Percentiles rank a stretch among this genome's conserved stretches.
Evolutionary conservation across 1,140 invertebrate species (phyloP).

Genomic region (Drosophila kurseongensis): DNA sequence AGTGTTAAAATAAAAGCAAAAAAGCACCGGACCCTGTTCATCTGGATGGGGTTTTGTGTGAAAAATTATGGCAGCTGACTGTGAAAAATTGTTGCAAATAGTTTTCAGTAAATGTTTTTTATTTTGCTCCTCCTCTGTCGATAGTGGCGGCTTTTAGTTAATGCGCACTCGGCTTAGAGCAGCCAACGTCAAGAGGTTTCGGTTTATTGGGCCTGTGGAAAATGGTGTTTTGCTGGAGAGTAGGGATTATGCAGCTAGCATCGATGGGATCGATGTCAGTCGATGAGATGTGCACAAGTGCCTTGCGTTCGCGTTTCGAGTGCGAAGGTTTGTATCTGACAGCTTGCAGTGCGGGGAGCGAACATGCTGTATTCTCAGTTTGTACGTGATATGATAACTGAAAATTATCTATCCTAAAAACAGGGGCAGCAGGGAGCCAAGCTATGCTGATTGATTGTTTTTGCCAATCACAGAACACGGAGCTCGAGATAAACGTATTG

Average conservation of each 20-base stretch:
- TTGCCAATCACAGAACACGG: slow-evolving; percentile 19
- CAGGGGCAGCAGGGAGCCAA: slow-evolving; percentile 23
- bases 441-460: slow-evolving; percentile 40
- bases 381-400: slow-evolving; percentile 65
- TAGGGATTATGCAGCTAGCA: slow-evolving; percentile 45
- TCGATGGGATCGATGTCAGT: slow-evolving; percentile 72
- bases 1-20: slow-evolving; percentile 79
- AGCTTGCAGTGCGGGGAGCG: slow-evolving; percentile 24
- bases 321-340: slow-evolving; percentile 45
- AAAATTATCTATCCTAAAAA: slow-evolving; percentile 36
- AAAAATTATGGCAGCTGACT: slow-evolving; percentile 82
- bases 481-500: slow-evolving; percentile 25
- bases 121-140: slow-evolving; percentile 41
- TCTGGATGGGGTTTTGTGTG: slow-evolving; percentile 59
- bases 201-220: slow-evolving; percentile 33
- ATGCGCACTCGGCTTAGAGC: slow-evolving; percentile 52
- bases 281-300: slow-evolving; percentile 54
- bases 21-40: slow-evolving; percentile 44
- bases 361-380: slow-evolving; percentile 54
- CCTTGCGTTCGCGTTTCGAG: slow-evolving; percentile 47
- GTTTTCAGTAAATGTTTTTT: slow-evolving; percentile 78
- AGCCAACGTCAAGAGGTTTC: slow-evolving; percentile 50
- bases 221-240: slow-evolving; percentile 8
- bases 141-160: slow-evolving; percentile 76
- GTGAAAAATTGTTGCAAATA: slow-evolving; percentile 83